phyloP scores from a whole-genome alignment of 2,888 invertebrate species.

The Eilema sororculum region DNA sequence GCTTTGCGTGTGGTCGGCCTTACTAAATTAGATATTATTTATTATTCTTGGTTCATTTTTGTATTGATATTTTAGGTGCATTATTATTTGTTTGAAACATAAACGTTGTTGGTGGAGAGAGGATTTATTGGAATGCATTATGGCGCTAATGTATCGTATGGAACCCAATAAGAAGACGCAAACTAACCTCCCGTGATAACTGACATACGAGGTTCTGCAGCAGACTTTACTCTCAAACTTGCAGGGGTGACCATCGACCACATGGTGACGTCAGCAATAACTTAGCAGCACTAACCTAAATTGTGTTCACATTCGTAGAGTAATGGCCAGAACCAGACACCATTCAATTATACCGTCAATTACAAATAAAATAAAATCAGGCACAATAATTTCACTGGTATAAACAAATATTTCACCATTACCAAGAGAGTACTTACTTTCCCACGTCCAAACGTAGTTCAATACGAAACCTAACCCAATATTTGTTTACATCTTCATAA shows the following conservation, averaged over 20 bases:
- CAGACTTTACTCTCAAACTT: no score
- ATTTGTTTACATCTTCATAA: slow-evolving; percentile 3
- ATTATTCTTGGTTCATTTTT: slow-evolving; percentile 30
- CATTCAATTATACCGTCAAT: no score
- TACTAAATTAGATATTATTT: slow-evolving; percentile 37
- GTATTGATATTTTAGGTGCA: slow-evolving; percentile 5
- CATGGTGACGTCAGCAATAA: no score
- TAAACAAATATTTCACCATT: neutral
- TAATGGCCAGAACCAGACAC: no score
- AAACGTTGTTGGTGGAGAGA: neutral
- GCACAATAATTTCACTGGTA: neutral
- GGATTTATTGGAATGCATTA: no score
- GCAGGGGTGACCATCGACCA: no score
- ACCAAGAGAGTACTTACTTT: neutral
- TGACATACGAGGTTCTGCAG: no score
- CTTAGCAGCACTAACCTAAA: no score
- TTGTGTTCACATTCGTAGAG: no score
- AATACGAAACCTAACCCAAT: neutral
- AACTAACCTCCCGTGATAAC: no score
- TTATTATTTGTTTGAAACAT: neutral
- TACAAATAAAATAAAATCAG: neutral
- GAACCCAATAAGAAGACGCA: no score
- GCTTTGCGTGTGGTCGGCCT: slow-evolving; percentile 49
- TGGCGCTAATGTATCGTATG: no score
- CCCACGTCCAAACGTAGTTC: neutral